These are phyloP conservation scores for Maniola hyperantus DNA, from an alignment of 2,888 invertebrate genomes.

Conservation along the genomic window DNA sequence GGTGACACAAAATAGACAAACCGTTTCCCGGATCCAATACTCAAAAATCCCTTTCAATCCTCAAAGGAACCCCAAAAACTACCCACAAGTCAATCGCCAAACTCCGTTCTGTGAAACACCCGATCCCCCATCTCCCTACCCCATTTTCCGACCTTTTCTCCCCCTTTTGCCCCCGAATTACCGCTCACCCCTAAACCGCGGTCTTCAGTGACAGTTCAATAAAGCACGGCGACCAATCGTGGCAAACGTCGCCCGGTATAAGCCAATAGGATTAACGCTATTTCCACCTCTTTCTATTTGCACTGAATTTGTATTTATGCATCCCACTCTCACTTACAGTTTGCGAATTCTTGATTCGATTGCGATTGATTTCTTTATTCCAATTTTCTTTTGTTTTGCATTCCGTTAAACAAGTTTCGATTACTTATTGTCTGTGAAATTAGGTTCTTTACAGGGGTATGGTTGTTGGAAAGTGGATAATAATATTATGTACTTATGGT, in stretches of 20 bases:
- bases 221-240: conserved; percentile 80
- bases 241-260: conserved; percentile 81
- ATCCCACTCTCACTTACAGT: conserved; percentile 63
- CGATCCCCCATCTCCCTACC: conserved; percentile 47
- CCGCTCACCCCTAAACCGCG: conserved; percentile 77
- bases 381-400: conserved; percentile 76
- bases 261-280: conserved; percentile 82
- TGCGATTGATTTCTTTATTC: conserved; percentile 78
- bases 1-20: conserved; percentile 12
- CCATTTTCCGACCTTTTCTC: conserved; percentile 49
- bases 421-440: conserved; percentile 44
- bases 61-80: conserved; percentile 76
- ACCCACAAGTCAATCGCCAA: conserved; percentile 82
- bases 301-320: conserved; percentile 39
- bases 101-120: conserved; percentile 72
- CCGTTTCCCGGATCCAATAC: conserved; percentile 31
- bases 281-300: conserved; percentile 54
- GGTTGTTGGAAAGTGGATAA: background rate
- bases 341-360: conserved; percentile 79
- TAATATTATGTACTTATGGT: no score
- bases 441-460: conserved; percentile 37
- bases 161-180: conserved; percentile 74
- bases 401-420: conserved; percentile 54
- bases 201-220: conserved; percentile 82
- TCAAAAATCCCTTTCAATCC: conserved; percentile 45